Conservation (phyloP, 2,888 invertebrate species). For the Elegia similella region DNA sequence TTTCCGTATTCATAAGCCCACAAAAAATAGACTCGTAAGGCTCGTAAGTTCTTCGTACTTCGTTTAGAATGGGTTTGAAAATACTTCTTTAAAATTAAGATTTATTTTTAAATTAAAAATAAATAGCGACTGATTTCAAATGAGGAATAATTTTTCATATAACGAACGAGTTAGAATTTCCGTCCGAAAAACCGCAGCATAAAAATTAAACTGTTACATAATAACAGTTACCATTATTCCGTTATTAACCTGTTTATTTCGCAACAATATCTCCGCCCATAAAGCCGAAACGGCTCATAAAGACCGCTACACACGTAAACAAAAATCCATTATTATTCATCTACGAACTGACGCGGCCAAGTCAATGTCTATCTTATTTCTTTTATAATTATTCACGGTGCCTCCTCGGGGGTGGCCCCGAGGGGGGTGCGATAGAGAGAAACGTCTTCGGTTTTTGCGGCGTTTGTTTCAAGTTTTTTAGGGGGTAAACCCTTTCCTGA, state of each 20-base stretch:
- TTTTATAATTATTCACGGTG: conserved; percentile 80
- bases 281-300: conserved; percentile 60
- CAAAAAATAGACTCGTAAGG: too few relatives aligned
- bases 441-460: conserved; percentile 81
- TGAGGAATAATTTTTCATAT: neutral
- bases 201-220: conserved; percentile 16
- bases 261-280: conserved; percentile 56
- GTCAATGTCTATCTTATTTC: conserved; percentile 82
- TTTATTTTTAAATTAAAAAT: too few relatives aligned
- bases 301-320: conserved; percentile 70
- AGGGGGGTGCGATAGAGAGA: conserved; percentile 59
- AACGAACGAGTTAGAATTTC: neutral
- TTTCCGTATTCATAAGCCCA: too few relatives aligned
- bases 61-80: too few relatives aligned
- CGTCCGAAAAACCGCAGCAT: neutral
- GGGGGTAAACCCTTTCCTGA: conserved; percentile 81
- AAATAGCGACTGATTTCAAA: too few relatives aligned
- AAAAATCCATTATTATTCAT: conserved; percentile 79
- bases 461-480: conserved; percentile 81
- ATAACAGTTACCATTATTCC: conserved; percentile 31
- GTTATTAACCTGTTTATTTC: conserved; percentile 55
- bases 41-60: too few relatives aligned
- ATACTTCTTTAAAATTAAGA: too few relatives aligned
- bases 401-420: conserved; percentile 50
- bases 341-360: conserved; percentile 72